These are phyloP conservation scores for Megalonaias nervosa DNA, from an alignment of 1,140 invertebrate genomes.

Conservation along the genomic window DNA sequence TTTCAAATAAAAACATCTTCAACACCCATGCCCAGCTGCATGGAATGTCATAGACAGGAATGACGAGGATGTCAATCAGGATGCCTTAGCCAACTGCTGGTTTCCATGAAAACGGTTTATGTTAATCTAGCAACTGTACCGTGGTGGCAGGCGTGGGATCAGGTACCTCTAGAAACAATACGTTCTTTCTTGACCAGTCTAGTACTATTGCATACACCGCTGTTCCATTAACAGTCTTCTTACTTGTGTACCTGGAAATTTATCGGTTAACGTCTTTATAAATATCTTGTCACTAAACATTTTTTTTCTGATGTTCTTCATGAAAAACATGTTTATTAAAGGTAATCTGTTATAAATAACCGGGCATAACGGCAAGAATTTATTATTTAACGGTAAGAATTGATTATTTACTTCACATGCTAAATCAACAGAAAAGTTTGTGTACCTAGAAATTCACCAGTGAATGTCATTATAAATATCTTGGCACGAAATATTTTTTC, in stretches of 20 bases:
- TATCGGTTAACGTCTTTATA: background rate
- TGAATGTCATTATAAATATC: too few relatives aligned
- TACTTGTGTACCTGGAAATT: conserved; percentile 42
- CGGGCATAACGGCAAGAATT: background rate
- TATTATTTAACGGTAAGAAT: background rate
- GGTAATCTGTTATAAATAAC: too few relatives aligned
- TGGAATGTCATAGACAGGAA: too few relatives aligned
- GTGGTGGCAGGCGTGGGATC: conserved; percentile 13
- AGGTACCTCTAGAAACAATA: conserved; percentile 30
- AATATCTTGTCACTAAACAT: background rate
- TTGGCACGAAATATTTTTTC: too few relatives aligned
- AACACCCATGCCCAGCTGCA: too few relatives aligned
- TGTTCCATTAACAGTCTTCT: conserved; percentile 16
- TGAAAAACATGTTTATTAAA: too few relatives aligned
- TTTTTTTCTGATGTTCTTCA: background rate
- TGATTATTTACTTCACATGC: too few relatives aligned
- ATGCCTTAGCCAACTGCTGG: conserved; percentile 17
- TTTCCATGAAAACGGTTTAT: conserved; percentile 11
- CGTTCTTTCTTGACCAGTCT: conserved; percentile 33
- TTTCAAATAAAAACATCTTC: too few relatives aligned
- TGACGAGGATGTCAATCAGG: conserved; percentile 27
- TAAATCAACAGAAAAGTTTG: too few relatives aligned
- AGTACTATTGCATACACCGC: conserved; percentile 48
- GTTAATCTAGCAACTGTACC: conserved; percentile 46
- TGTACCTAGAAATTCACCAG: too few relatives aligned